Base-by-base conservation (phyloP, 2,888 invertebrate genomes). In the Platycheirus rosarum region DNA sequence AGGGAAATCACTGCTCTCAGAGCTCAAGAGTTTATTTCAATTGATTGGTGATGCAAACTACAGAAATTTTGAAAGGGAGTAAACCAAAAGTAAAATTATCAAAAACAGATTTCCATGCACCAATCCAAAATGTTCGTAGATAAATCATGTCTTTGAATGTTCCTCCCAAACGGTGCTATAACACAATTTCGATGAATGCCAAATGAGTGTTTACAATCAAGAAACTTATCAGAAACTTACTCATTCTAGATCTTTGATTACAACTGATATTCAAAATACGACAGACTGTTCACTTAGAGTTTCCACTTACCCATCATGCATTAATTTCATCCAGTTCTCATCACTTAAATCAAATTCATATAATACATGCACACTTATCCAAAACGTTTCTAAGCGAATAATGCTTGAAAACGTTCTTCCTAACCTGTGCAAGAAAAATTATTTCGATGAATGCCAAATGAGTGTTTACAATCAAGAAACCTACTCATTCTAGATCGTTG, bases 241-340 rank as follows among this genome's bases (percentile, higher is more conserved):
- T 76, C 60, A 78, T 78, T 71, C 71, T 71, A 66, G 78, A 71
- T 66, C 71, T 53, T 66, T 60, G 66, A 78, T 53, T 53, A 62
- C 71, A 71, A 48, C n/a, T n/a, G 13, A 11, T n/a, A 0, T 20
- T 44, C 14, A 18, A 14, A 44, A 18, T 14, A 3, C n/a, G 35
- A 8, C 1, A n/a, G n/a, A n/a, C n/a, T n/a, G n/a, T n/a, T n/a
- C n/a, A n/a, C n/a, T n/a, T n/a, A n/a, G n/a, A n/a, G n/a, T n/a
- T n/a, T n/a, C n/a, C n/a, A n/a, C n/a, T n/a, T n/a, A n/a, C n/a
- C n/a, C n/a, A n/a, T n/a, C n/a, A n/a, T n/a, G n/a, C n/a, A n/a
- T n/a, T n/a, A n/a, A n/a, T n/a, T n/a, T n/a, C n/a, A n/a, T n/a
- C n/a, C n/a, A n/a, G n/a, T n/a, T n/a, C n/a, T n/a, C n/a, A n/a